Evolutionary conservation across 1,140 invertebrate genomes (phyloP), one percentile per base, ranked within the genome.

Genomic region (Calephelis virginiensis): DNA sequence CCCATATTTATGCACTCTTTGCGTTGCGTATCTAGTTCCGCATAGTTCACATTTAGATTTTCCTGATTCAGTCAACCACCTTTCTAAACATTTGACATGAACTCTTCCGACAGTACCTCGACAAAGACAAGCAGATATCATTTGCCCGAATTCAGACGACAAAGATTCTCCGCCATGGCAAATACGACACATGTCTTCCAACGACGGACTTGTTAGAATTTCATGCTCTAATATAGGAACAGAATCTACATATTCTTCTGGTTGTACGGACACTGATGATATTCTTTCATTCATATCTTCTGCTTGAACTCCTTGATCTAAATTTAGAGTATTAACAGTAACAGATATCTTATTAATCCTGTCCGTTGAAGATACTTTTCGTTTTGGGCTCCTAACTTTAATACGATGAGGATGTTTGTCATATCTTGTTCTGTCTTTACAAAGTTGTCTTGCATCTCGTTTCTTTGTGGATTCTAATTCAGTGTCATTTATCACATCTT

Each of bases 31-130:
- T 61, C 87, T 87, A 43, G 92, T 91, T 1, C 93, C 93, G 74
- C 93, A 94, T 4, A 94, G 78, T 76, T 94, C 93, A 75, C 93
- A 94, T 64, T 89, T 89, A 0, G 88, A 89, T 71, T 93, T 92
- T 6, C 92, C 93, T 3, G 93, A 94, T 74, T 94, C 93, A 2
- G 92, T 93, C 11, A 96, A 75, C 95, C 95, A 96, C 64, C 92
- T 88, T 77, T 95, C 94, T 43, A 96, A 85, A 71, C 95, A 96
- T 69, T 92, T 92, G 0, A 92, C 85, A 77, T 96, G 95, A 6
- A 95, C 92, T 63, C 93, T 81, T 11, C 93, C 94, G 59, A 96
- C 93, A 1, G 94, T 93, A 1, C 95, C 95, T 50, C 93, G 86
- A 74, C 94, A 95, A 38, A 92, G 92, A 81, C 92, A 93, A 3